Conservation (phyloP, 2,888 invertebrate genomes). For the Orthosia gracilis region DNA sequence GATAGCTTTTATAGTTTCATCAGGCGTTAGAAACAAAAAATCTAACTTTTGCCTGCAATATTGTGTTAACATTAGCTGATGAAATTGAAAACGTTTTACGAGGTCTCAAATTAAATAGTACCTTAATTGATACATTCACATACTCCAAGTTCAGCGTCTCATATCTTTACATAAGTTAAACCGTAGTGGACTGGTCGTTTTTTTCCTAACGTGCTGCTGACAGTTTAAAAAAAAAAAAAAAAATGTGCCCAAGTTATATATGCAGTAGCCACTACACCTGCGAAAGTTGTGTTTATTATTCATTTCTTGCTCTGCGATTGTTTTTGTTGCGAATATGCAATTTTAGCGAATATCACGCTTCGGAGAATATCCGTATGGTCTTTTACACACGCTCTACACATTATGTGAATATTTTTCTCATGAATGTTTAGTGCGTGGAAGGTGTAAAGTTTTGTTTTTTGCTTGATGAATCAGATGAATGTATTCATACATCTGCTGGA, state of each 20-base stretch:
- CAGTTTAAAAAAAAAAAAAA: too few species aligned
- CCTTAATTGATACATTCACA: not conserved
- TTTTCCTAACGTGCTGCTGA: constrained; percentile 40
- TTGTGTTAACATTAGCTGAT: not conserved
- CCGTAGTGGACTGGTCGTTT: constrained; percentile 37
- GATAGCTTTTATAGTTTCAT: not conserved
- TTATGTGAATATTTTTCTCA: constrained; percentile 43
- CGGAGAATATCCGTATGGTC: constrained; percentile 20
- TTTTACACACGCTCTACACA: constrained; percentile 12
- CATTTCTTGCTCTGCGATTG: constrained; percentile 80
- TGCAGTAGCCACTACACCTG: constrained; percentile 64
- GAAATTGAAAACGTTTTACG: not conserved
- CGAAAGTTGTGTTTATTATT: constrained; percentile 76
- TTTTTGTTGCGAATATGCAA: constrained; percentile 68
- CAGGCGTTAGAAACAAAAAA: constrained; percentile 11
- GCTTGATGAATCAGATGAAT: constrained; percentile 45
- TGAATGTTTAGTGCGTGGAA: constrained; percentile 31
- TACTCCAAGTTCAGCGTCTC: not conserved
- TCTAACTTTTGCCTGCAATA: not conserved
- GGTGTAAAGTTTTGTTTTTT: constrained; percentile 40
- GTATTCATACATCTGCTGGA: constrained; percentile 29
- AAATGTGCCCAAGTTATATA: constrained; percentile 58
- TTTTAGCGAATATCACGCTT: constrained; percentile 67
- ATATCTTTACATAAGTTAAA: not conserved
- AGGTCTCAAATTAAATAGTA: not conserved